Base-by-base conservation (phyloP, 1,140 invertebrate species). In the Pteromalus puparum region DNA sequence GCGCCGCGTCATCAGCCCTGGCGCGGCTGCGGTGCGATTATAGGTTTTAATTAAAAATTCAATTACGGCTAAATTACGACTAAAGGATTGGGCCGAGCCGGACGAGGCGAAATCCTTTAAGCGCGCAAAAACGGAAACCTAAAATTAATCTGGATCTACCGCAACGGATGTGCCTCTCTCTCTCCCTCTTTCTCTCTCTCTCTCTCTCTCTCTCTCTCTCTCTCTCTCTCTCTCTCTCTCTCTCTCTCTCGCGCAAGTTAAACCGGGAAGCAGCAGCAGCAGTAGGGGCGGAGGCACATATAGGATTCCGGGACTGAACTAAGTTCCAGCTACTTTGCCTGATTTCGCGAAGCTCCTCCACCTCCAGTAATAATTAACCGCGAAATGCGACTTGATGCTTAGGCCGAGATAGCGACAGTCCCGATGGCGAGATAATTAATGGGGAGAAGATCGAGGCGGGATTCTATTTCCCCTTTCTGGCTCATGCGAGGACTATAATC, bases 61-160 rank as follows among this genome's bases (percentile, higher is more conserved):
- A 86, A 86, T 86, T 86, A 84, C 78, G 82, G 74, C 53, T 84
- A 84, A 86, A 84, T 86, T 76, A 83, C 84, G 74, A 48, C 74
- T 74, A 72, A 26, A 61, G 53, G 53, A 61, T 61, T 61, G n/a
- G 34, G 48, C 42, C 28, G 3, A 4, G 48, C 9, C 21, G n/a
- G 30, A 10, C 61, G 9, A 30, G 34, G 12, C 53, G 61, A 84
- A 86, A 83, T 82, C 85, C 83, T 81, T 84, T 87, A 87, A 87
- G 83, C 70, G 77, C 67, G 82, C 28, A 61, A 80, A 86, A 88
- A 87, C 84, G 80, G 83, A 87, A 84, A 84, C 81, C 81, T 73
- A 84, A 87, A 87, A 87, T 88, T 88, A 87, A 88, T 87, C 86
- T 85, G 65, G 85, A 80, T 84, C 80, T 61, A 30, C 48, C 26